Conservation (phyloP, 1,140 invertebrate species). For the Pantala flavescens region DNA sequence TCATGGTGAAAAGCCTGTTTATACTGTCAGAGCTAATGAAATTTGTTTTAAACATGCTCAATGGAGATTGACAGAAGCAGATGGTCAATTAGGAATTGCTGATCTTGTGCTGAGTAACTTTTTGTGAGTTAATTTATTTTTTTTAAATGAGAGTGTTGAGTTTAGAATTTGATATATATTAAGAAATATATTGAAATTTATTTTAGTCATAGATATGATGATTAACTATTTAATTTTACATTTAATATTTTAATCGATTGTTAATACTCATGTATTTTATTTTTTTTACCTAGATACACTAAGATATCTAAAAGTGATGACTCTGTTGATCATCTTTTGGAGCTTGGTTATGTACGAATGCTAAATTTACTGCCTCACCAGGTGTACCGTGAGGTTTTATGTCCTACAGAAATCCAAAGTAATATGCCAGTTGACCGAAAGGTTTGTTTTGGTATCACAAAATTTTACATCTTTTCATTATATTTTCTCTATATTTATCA, state of each 20-base stretch:
- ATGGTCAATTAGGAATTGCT: constrained; percentile 93
- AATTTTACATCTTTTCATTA: not conserved
- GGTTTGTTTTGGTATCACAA: constrained; percentile 25
- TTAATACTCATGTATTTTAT: too few relatives aligned
- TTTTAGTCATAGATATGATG: too few relatives aligned
- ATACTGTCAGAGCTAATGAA: constrained; percentile 79
- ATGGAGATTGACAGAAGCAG: constrained; percentile 93
- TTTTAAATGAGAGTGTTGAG: too few relatives aligned
- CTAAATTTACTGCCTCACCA: constrained; percentile 91
- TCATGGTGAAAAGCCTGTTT: constrained; percentile 49
- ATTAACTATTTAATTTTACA: too few relatives aligned
- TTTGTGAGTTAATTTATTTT: constrained; percentile 46
- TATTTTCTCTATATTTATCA: not conserved
- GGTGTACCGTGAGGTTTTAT: constrained; percentile 84
- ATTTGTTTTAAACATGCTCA: constrained; percentile 98
- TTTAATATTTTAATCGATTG: too few relatives aligned
- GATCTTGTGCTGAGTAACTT: constrained; percentile 94
- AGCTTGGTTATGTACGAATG: constrained; percentile 93
- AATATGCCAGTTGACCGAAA: constrained; percentile 81
- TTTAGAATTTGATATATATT: too few relatives aligned
- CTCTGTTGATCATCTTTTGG: constrained; percentile 91
- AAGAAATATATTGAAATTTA: too few relatives aligned
- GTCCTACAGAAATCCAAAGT: constrained; percentile 75
- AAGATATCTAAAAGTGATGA: constrained; percentile 95
- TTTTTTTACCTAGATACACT: constrained; percentile 55